Conservation (phyloP, 2,797 vertebrate genomes). For the Phrynocephalus guinanensis region DNA sequence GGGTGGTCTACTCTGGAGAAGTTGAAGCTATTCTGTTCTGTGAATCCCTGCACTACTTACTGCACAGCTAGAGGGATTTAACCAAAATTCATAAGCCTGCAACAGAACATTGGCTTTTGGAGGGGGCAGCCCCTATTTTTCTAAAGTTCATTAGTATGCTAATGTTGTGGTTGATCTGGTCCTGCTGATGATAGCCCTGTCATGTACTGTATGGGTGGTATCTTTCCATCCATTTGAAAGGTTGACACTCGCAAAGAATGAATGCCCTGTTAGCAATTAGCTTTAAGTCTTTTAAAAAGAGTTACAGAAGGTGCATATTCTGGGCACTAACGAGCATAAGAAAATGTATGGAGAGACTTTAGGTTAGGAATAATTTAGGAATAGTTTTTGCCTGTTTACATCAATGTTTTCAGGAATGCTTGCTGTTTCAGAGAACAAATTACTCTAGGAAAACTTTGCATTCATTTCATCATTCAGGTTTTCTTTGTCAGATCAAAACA, state of each 20-base stretch:
- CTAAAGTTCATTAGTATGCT: neutral
- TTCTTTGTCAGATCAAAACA: slow-evolving; percentile 8
- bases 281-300: neutral
- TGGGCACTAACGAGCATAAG: slow-evolving; percentile 2
- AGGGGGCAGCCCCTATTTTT: too few species aligned
- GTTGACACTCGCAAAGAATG: neutral
- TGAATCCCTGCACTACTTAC: too few species aligned
- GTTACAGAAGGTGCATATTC: neutral
- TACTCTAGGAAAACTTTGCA: neutral
- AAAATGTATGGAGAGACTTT: neutral
- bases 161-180: neutral
- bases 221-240: neutral
- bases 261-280: neutral
- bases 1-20: too few species aligned
- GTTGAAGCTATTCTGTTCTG: too few species aligned
- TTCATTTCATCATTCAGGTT: neutral
- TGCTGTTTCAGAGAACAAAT: neutral
- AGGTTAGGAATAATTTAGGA: slow-evolving; percentile 1
- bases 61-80: too few species aligned
- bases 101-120: neutral
- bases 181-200: neutral
- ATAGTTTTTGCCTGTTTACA: slow-evolving; percentile 9
- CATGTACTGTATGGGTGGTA: neutral
- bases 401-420: neutral
- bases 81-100: neutral